Conservation (phyloP, 2,888 invertebrate species). For the Diploptera punctata region DNA sequence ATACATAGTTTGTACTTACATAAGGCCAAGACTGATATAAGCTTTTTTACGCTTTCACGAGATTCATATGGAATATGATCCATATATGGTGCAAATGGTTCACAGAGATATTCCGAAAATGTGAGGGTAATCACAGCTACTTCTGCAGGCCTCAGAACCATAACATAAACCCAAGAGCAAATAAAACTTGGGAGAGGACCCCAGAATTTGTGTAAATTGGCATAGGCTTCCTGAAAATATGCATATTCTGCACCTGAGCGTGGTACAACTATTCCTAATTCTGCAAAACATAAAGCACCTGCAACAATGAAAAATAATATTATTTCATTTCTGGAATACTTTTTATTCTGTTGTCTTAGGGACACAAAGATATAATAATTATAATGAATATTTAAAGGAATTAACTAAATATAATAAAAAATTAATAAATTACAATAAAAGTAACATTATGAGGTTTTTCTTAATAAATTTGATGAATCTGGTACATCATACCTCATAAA, state of each 20-base stretch:
- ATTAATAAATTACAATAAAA: too few species aligned
- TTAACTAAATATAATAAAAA: too few species aligned
- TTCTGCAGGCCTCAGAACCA: constrained; percentile 77
- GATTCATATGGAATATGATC: constrained; percentile 51
- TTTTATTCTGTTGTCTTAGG: too few species aligned
- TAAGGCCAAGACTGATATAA: constrained; percentile 67
- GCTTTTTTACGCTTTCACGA: constrained; percentile 62
- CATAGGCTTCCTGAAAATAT: constrained; percentile 77
- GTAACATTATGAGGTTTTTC: too few species aligned
- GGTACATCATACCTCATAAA: too few species aligned
- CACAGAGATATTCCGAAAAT: constrained; percentile 76
- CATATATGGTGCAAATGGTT: constrained; percentile 63
- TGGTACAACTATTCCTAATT: constrained; percentile 78
- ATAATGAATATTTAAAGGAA: too few species aligned
- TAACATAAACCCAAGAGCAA: constrained; percentile 79
- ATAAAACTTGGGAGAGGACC: constrained; percentile 77
- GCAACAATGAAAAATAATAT: too few species aligned
- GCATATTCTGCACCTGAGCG: constrained; percentile 84
- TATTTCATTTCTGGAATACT: too few species aligned
- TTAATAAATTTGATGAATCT: too few species aligned
- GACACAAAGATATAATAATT: too few species aligned
- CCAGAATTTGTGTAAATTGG: constrained; percentile 69
- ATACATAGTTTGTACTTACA: constrained; percentile 63
- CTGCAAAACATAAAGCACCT: constrained; percentile 83
- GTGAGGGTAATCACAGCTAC: constrained; percentile 78